phyloP scores from a whole-genome alignment of 23 tunicate species.

The Aplidium turbinatum region DNA sequence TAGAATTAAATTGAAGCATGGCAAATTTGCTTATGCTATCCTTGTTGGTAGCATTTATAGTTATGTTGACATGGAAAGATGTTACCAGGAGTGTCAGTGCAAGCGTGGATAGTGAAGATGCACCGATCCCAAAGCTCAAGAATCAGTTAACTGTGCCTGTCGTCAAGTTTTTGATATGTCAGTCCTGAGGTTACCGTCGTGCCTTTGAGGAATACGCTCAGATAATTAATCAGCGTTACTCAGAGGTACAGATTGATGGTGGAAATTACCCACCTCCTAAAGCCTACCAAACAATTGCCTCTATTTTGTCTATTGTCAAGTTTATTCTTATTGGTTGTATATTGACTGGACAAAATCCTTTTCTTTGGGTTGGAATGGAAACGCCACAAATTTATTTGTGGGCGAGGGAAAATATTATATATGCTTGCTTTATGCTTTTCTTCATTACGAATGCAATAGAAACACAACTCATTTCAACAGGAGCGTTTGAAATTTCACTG shows the following conservation, averaged over 20 bases:
- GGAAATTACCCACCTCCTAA: constrained; percentile 91
- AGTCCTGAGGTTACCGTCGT: constrained; percentile 93
- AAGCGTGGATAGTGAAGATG: constrained; percentile 39
- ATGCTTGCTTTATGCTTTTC: constrained; percentile 90
- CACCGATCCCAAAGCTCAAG: constrained; percentile 67
- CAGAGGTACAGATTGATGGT: constrained; percentile 85
- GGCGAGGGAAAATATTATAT: constrained; percentile 87
- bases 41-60: neutral
- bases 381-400: constrained; percentile 76
- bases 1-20: neutral
- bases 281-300: constrained; percentile 75
- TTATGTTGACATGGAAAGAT: constrained; percentile 22
- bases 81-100: neutral
- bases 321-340: constrained; percentile 78
- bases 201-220: constrained; percentile 92
- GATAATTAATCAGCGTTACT: constrained; percentile 69
- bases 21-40: neutral
- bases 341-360: constrained; percentile 76
- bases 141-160: constrained; percentile 71
- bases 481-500: constrained; percentile 89
- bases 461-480: constrained; percentile 91
- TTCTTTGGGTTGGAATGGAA: constrained; percentile 61
- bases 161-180: constrained; percentile 74
- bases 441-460: constrained; percentile 92
- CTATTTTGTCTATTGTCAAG: constrained; percentile 61